A percentile compares a stretch with the other conserved stretches of the same genome.
phyloP scores from a whole-genome alignment of 92 coral and sea anemone genomes.

The Isaurus tuberculatus region DNA sequence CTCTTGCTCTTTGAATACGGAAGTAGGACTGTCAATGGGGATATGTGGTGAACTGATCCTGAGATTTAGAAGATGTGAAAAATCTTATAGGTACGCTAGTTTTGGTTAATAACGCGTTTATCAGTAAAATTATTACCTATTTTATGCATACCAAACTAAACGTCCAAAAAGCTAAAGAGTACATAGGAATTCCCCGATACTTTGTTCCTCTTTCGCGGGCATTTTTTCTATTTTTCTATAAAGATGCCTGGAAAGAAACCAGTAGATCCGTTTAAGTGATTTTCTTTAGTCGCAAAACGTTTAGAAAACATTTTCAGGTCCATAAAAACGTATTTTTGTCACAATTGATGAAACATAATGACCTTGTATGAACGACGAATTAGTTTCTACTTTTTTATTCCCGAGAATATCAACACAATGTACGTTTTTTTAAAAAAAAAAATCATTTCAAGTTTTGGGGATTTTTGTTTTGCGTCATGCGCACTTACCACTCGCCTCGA shows the following conservation, averaged over 20 bases:
- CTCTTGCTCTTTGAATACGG: neutral
- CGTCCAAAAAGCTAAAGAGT: neutral
- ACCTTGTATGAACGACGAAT: neutral
- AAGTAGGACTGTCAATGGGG: neutral
- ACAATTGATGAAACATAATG: neutral
- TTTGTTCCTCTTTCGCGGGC: neutral
- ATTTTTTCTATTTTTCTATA: neutral
- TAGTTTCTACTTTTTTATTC: neutral
- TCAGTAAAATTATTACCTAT: no score
- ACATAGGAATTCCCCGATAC: neutral
- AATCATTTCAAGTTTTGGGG: neutral
- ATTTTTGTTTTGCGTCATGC: neutral
- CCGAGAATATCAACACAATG: neutral
- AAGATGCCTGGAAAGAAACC: neutral
- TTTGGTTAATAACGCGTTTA: no score
- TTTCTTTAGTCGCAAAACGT: neutral
- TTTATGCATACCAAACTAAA: neutral
- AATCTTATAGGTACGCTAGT: no score
- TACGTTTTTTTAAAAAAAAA: neutral
- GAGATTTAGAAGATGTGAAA: no score
- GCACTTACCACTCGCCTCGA: neutral
- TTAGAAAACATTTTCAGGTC: neutral
- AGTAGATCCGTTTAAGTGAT: neutral
- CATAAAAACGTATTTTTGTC: neutral
- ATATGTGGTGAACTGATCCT: neutral